Evolutionary conservation across 2,113 vertebrate species (phyloP).

Genomic region (Salvelinus sp.): DNA sequence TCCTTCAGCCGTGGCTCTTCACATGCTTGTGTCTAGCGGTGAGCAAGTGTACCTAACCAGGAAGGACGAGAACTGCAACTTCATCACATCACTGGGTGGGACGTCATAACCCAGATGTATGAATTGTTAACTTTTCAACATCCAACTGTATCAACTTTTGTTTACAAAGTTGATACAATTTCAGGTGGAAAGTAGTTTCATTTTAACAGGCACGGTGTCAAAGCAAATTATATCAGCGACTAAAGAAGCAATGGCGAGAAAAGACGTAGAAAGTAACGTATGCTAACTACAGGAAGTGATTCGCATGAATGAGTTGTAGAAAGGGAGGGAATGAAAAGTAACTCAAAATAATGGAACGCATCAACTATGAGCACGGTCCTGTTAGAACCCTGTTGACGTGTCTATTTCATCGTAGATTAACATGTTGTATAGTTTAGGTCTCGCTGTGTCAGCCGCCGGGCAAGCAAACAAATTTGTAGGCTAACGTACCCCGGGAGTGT

Average conservation of each 20-base stretch:
- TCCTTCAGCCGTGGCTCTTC: background rate
- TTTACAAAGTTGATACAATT: background rate
- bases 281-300: slow-evolving; percentile 69
- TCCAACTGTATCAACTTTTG: too few relatives aligned
- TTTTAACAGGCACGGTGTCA: background rate
- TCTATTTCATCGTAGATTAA: background rate
- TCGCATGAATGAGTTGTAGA: slow-evolving; percentile 60
- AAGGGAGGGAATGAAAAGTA: slow-evolving; percentile 5
- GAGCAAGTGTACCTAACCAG: slow-evolving; percentile 56
- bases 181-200: background rate
- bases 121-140: background rate
- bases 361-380: too few relatives aligned
- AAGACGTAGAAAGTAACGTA: background rate
- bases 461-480: slow-evolving; percentile 14
- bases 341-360: background rate
- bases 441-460: slow-evolving; percentile 54
- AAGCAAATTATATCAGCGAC: background rate
- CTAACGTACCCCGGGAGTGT: background rate
- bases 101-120: slow-evolving; percentile 18
- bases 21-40: background rate
- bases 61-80: slow-evolving; percentile 51
- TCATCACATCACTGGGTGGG: slow-evolving; percentile 38
- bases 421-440: background rate
- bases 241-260: slow-evolving; percentile 1
- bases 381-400: background rate